Conservation (phyloP, 2,113 vertebrate genomes). For the Sylvicapra grimmia region DNA sequence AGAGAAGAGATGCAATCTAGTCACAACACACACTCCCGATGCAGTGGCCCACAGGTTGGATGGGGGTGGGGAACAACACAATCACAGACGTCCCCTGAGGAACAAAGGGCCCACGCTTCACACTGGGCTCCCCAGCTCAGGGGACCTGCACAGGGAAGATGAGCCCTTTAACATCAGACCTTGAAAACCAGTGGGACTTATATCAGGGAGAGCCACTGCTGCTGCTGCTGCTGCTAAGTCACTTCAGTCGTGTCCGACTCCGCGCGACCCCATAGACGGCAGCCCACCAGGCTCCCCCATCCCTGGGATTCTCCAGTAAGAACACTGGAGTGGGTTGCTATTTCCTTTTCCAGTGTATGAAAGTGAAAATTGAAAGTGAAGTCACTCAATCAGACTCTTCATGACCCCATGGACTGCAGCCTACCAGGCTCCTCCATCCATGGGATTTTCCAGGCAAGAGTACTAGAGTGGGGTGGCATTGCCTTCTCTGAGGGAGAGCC, state of each 20-base stretch:
- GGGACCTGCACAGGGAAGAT: neutral
- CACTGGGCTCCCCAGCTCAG: neutral
- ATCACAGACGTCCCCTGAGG: neutral
- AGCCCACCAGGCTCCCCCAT: no score
- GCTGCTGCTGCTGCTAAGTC: no score
- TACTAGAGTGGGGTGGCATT: no score
- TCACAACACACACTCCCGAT: neutral
- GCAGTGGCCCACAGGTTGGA: neutral
- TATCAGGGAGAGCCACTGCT: neutral
- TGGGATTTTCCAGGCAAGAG: no score
- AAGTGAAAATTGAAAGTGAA: no score
- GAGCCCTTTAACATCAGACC: neutral
- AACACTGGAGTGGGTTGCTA: no score
- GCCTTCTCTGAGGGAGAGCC: neutral
- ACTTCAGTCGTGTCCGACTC: fast-evolving
- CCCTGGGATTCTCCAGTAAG: no score
- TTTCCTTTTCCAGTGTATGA: no score
- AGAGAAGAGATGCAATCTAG: neutral
- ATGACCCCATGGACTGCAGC: no score
- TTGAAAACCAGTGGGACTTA: neutral
- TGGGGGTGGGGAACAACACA: fast-evolving
- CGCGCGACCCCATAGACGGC: no score
- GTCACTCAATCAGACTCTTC: no score
- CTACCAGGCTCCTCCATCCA: no score
- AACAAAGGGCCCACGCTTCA: neutral